phyloP scores from a whole-genome alignment of 2,888 invertebrate genomes.

The Sceliomorpha sp. region DNA sequence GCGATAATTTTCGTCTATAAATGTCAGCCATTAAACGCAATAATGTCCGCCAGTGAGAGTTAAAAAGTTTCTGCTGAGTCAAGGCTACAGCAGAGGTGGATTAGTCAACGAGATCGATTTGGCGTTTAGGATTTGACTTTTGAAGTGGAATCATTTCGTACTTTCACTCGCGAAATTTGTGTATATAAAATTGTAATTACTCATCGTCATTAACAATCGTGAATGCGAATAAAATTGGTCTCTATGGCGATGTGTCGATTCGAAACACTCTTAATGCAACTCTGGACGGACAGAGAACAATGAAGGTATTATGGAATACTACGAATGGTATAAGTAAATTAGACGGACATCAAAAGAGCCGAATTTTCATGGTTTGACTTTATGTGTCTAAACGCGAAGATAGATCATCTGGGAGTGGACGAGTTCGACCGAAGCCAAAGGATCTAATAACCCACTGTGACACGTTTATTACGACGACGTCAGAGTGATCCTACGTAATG shows the following conservation, averaged over 20 bases:
- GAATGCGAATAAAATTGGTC: slow-evolving; percentile 13
- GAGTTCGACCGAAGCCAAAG: too few relatives aligned
- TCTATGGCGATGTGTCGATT: slow-evolving; percentile 6
- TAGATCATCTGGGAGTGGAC: neutral
- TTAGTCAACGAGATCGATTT: slow-evolving; percentile 38
- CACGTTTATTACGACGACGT: too few relatives aligned
- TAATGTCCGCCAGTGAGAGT: slow-evolving; percentile 29
- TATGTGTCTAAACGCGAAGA: slow-evolving; percentile 9
- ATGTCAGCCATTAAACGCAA: slow-evolving; percentile 34
- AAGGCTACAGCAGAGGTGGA: slow-evolving; percentile 30
- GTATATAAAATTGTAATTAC: slow-evolving; percentile 28
- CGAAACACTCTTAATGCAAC: slow-evolving; percentile 8
- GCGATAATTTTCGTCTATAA: slow-evolving; percentile 43
- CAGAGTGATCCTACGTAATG: too few relatives aligned
- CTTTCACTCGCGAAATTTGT: slow-evolving; percentile 32
- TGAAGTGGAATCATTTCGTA: slow-evolving; percentile 2
- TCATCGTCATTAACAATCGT: slow-evolving; percentile 35
- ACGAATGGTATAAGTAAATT: neutral
- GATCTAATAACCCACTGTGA: too few relatives aligned
- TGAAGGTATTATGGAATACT: slow-evolving; percentile 15
- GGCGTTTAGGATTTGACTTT: slow-evolving; percentile 23
- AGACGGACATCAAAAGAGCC: slow-evolving; percentile 29
- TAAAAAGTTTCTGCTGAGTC: slow-evolving; percentile 38
- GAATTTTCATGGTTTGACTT: slow-evolving; percentile 12
- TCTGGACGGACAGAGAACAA: slow-evolving; percentile 11